Conservation (phyloP, 2,113 vertebrate species). For the Psittacus erithacus region DNA sequence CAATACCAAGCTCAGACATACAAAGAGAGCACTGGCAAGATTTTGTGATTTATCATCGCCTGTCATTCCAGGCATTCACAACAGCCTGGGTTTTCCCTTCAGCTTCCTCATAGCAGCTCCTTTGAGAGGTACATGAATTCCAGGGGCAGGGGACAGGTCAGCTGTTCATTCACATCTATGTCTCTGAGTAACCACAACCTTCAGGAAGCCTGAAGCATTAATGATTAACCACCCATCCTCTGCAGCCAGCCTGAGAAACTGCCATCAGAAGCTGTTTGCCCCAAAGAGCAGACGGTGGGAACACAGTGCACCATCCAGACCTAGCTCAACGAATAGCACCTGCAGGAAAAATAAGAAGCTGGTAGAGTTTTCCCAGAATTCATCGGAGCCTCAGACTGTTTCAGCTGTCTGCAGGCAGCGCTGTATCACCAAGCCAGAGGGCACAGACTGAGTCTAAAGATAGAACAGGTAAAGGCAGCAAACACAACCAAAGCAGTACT, state of each 20-base stretch:
- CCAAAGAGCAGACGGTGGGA: background rate
- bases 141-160: background rate
- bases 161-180: background rate
- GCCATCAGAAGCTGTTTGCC: background rate
- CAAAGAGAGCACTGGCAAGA: background rate
- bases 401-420: background rate
- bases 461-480: background rate
- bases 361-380: background rate
- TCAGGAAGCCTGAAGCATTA: background rate
- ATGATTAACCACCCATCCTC: background rate
- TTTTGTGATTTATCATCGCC: background rate
- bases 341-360: background rate
- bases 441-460: background rate
- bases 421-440: background rate
- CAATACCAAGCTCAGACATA: background rate
- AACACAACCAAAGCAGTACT: background rate
- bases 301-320: background rate
- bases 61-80: background rate
- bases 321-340: background rate
- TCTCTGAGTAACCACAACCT: background rate
- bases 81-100: background rate
- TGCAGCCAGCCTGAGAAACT: background rate
- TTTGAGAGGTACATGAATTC: background rate
- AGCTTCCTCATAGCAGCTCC: background rate
- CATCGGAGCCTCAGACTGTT: background rate